Conservation (phyloP, 2,113 vertebrate genomes). For the Fulmarus glacialis region DNA sequence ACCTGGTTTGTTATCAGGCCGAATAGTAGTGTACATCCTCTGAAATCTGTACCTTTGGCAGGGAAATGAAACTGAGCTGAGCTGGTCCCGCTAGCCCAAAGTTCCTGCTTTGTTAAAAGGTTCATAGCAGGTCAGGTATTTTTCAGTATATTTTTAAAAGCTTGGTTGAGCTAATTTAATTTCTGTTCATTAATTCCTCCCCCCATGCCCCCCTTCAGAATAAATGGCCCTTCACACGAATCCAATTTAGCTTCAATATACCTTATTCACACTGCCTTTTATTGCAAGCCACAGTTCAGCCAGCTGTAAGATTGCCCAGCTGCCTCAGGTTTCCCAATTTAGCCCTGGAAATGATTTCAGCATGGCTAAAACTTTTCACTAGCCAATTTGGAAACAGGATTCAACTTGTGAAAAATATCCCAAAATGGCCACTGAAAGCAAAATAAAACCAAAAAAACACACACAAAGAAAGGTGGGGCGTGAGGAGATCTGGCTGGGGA, state of each 20-base stretch:
- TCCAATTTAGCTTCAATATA: slow-evolving; percentile 85
- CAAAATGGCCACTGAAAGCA: slow-evolving; percentile 73
- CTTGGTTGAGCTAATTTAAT: slow-evolving; percentile 76
- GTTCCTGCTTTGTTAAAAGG: slow-evolving; percentile 64
- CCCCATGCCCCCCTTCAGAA: slow-evolving; percentile 62
- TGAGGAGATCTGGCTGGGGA: background rate
- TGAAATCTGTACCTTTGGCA: background rate
- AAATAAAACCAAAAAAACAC: background rate
- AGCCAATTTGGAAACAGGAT: slow-evolving; percentile 74
- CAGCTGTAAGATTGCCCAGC: slow-evolving; percentile 80
- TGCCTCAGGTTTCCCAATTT: slow-evolving; percentile 79
- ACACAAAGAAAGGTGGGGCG: background rate
- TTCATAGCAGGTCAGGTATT: slow-evolving; percentile 72
- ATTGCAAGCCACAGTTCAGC: slow-evolving; percentile 75
- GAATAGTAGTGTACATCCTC: background rate
- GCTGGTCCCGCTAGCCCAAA: slow-evolving; percentile 9
- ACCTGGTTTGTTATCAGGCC: background rate
- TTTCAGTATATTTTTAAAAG: slow-evolving; percentile 75
- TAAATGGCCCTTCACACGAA: slow-evolving; percentile 78
- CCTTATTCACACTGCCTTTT: slow-evolving; percentile 84
- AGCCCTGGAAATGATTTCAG: slow-evolving; percentile 84
- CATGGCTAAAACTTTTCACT: slow-evolving; percentile 76
- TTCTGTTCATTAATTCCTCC: slow-evolving; percentile 79
- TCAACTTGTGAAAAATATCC: slow-evolving; percentile 71
- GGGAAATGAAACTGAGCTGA: background rate